A percentile compares a stretch with the other conserved stretches of the same genome.
phyloP scores from a whole-genome alignment of 2,113 vertebrate genomes.

The Callipepla squamata region DNA sequence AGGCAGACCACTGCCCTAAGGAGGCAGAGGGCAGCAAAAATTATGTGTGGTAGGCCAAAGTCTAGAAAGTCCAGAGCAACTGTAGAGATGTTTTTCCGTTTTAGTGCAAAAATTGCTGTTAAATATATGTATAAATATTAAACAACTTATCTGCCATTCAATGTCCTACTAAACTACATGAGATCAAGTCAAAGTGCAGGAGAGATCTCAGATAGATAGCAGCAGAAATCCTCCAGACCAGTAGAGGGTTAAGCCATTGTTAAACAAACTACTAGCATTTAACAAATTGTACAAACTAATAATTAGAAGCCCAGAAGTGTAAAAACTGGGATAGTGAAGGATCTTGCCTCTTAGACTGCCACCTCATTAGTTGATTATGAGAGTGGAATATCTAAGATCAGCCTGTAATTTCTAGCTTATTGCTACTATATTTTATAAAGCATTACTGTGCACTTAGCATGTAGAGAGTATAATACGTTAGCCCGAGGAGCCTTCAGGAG shows the following conservation, averaged over 20 bases:
- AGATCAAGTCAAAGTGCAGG: not conserved
- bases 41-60: not conserved
- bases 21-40: not conserved
- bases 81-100: not conserved
- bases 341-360: not conserved
- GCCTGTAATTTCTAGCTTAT: not conserved
- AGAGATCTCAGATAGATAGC: not conserved
- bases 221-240: not conserved
- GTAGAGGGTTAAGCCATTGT: not conserved
- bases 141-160: not conserved
- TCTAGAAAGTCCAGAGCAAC: not conserved
- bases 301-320: not conserved
- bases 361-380: not conserved
- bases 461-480: not conserved
- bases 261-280: conserved; percentile 11
- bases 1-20: not conserved
- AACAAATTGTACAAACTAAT: not conserved
- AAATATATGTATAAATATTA: not conserved
- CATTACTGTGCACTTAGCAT: not conserved
- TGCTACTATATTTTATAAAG: not conserved
- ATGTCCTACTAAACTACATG: not conserved
- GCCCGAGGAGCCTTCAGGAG: not conserved
- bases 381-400: not conserved
- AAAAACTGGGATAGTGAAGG: not conserved
- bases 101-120: not conserved